Base-by-base conservation (phyloP, 1,140 invertebrate genomes). In the Portunus trituberculatus region DNA sequence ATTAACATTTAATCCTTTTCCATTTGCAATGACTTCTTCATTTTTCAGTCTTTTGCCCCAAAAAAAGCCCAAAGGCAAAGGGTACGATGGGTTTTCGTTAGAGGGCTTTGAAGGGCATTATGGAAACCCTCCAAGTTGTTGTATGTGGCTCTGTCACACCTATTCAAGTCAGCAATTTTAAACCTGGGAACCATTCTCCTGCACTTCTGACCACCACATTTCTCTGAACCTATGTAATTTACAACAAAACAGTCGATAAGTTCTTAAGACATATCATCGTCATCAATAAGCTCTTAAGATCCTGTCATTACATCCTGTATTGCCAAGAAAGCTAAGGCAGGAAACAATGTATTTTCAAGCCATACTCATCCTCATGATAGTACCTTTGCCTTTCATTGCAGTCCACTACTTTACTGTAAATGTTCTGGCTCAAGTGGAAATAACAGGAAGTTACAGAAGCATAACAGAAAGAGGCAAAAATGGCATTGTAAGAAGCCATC, bases 221-320 rank as follows among this genome's bases (percentile, higher is more conserved):
- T 89, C 28, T 32, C 28, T 14, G 8, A 39, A 31, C 87, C 87
- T 14, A 89, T 89, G 39, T 32, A 89, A 89, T 4, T 89, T 31
- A 31, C 31, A 12, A 12, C 87, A 89, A 45, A 32, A 29, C 31
- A 89, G 25, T 25, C 20, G 8, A 89, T 39, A 4, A 45, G 25
- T 45, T 28, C 25, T 45, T 89, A 29, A 45, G 25, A 29, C 20
- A 89, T 14, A 89, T 89, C 87, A 45, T 89, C 87, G 25, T 89
- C 87, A 89, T 89, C 87, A 89, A 25, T n/a, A n/a, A n/a, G n/a
- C 87, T 89, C 28, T 45, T 89, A 8, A 45, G 31, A 89, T 8
- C 87, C 28, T 8, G 28, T 25, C 25, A 6, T 29, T 31, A 89
- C 87, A 32, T 89, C 31, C 28, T 89, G 28, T 32, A 45, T 25